A percentile compares a stretch with the other conserved stretches of the same genome.
Evolutionary conservation across 2,888 invertebrate species (phyloP).

Genomic region (Mayetiola destructor): DNA sequence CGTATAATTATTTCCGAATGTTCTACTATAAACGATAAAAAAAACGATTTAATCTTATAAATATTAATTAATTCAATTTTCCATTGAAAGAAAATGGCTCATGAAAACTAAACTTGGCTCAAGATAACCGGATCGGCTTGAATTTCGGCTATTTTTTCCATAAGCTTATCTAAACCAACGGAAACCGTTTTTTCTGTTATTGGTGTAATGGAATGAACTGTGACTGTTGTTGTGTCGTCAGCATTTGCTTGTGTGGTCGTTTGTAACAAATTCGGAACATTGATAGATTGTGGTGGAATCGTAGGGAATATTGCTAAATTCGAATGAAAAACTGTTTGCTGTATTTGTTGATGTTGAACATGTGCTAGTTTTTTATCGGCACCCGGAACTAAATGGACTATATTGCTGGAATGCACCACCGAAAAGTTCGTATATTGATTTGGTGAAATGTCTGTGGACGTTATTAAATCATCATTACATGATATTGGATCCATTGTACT

Average conservation of each 20-base stretch:
- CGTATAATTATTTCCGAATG: too few relatives aligned
- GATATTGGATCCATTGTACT: background rate
- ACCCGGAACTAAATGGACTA: background rate
- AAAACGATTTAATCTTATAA: too few relatives aligned
- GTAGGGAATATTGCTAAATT: conserved; percentile 15
- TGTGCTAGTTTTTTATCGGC: background rate
- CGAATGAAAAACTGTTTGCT: conserved; percentile 19
- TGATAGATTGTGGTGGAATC: conserved; percentile 14
- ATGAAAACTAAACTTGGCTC: conserved; percentile 1
- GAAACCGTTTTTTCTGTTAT: conserved; percentile 18
- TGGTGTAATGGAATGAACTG: conserved; percentile 19
- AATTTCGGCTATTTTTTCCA: conserved; percentile 32
- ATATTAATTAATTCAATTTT: too few relatives aligned
- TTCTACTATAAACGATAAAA: too few relatives aligned
- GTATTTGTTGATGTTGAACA: conserved; percentile 17
- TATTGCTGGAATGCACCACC: background rate
- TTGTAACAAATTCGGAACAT: background rate
- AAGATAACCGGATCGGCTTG: conserved; percentile 34
- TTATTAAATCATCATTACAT: background rate
- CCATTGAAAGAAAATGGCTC: too few relatives aligned
- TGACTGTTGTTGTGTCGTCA: background rate
- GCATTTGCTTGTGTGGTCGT: conserved; percentile 23
- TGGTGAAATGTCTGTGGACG: background rate
- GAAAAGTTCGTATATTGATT: background rate
- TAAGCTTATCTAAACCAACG: conserved; percentile 26